Conservation (phyloP, 1,140 invertebrate species). For the Acromyrmex heyeri region DNA sequence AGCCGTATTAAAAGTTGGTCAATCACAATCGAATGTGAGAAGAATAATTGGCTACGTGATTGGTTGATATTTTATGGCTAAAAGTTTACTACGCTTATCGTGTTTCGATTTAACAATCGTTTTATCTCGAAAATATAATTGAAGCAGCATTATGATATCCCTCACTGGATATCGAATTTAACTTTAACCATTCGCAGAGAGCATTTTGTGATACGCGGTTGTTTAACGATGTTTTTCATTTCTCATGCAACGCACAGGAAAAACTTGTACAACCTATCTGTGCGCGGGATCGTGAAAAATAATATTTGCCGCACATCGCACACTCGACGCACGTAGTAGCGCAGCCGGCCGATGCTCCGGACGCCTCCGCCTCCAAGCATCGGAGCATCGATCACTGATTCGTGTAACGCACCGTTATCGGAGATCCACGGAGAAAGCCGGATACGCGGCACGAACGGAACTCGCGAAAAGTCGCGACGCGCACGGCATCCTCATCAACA, state of each 20-base stretch:
- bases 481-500: neutral
- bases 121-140: constrained; percentile 15
- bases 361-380: neutral
- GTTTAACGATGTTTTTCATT: constrained; percentile 49
- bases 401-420: constrained; percentile 14
- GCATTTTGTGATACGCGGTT: neutral
- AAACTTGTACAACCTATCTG: constrained; percentile 56
- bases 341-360: neutral
- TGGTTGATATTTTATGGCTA: no score
- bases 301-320: constrained; percentile 51
- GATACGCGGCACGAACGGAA: neutral
- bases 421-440: neutral
- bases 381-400: constrained; percentile 46
- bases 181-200: neutral
- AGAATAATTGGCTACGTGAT: no score
- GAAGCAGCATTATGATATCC: neutral
- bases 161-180: constrained; percentile 28
- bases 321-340: constrained; percentile 9
- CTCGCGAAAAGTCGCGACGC: neutral
- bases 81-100: no score
- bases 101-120: no score
- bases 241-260: neutral
- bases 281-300: constrained; percentile 53
- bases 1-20: no score
- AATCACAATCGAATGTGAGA: no score